Percentiles rank a stretch among this genome's conserved stretches.
Evolutionary conservation across 2,113 vertebrate species (phyloP).

Genomic region (Ramphastos sulfuratus): DNA sequence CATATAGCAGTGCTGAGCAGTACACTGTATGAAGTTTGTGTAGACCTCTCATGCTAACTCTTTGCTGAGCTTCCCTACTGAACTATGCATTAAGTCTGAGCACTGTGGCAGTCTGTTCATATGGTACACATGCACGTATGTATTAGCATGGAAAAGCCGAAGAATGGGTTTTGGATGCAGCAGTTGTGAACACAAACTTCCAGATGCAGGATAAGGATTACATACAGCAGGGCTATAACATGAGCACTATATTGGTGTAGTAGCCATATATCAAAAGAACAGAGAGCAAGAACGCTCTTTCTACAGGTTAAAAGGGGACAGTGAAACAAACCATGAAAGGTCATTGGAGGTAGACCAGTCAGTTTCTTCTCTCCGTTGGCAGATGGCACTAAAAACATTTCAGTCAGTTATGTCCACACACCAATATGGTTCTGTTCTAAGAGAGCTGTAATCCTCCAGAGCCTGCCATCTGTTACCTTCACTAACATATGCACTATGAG

Average conservation of each 20-base stretch:
- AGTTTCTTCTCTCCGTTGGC: neutral
- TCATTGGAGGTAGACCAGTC: neutral
- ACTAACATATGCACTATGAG: neutral
- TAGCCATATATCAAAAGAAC: neutral
- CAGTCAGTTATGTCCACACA: neutral
- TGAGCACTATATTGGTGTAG: rapidly evolving
- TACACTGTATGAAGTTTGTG: neutral
- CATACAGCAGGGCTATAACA: rapidly evolving
- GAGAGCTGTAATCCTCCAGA: slow-evolving; percentile 19
- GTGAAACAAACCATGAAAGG: neutral
- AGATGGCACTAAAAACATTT: slow-evolving; percentile 31
- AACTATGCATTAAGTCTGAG: neutral
- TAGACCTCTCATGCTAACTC: neutral
- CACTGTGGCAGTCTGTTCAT: rapidly evolving
- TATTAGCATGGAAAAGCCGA: neutral
- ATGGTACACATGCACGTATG: rapidly evolving
- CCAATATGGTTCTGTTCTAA: neutral
- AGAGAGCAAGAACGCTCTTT: neutral
- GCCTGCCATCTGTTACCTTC: slow-evolving; percentile 26
- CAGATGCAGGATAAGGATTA: neutral
- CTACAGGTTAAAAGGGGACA: neutral
- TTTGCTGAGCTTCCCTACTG: neutral
- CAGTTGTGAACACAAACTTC: neutral
- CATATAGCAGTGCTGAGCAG: neutral
- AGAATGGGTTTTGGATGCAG: neutral